A percentile compares a stretch with the other conserved stretches of the same genome.
phyloP scores from a whole-genome alignment of 2,113 vertebrate species.

The Galemys pyrenaicus region DNA sequence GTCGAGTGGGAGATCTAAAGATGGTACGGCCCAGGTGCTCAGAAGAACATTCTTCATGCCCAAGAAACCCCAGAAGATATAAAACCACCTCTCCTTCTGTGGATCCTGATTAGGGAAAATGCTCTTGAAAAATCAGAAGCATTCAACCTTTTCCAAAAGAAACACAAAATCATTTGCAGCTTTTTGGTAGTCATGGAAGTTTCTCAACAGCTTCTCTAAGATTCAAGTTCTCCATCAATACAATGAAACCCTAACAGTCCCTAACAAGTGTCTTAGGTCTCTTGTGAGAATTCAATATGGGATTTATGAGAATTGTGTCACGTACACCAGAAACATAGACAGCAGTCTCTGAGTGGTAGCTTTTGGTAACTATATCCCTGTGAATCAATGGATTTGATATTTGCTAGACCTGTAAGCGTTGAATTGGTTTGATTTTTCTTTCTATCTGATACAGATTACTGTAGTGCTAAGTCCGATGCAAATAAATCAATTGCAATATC shows the following conservation, averaged over 20 bases:
- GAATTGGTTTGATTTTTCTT: conserved; percentile 8
- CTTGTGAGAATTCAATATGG: not conserved
- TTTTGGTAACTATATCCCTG: not conserved
- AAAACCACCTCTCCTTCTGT: not conserved
- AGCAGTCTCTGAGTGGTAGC: not conserved
- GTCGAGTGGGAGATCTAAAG: not conserved
- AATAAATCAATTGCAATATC: not conserved
- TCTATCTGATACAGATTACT: not conserved
- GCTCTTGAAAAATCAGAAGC: not conserved
- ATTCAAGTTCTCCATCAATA: not conserved
- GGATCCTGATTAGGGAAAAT: not conserved
- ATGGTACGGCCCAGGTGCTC: not conserved
- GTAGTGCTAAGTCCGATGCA: not conserved
- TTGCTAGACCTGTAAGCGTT: conserved; percentile 2
- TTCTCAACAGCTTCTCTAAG: not conserved
- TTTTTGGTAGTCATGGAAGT: not conserved
- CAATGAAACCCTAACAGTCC: not conserved
- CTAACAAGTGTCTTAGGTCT: not conserved
- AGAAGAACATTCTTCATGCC: not conserved
- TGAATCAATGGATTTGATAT: not conserved
- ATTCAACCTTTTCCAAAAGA: not conserved
- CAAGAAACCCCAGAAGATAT: not conserved
- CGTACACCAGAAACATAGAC: not conserved
- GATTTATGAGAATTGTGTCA: not conserved
- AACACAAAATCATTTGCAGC: not conserved